Percentiles rank a stretch among this genome's conserved stretches.
phyloP scores from a whole-genome alignment of 2,888 invertebrate species.

The Nebria brevicollis region DNA sequence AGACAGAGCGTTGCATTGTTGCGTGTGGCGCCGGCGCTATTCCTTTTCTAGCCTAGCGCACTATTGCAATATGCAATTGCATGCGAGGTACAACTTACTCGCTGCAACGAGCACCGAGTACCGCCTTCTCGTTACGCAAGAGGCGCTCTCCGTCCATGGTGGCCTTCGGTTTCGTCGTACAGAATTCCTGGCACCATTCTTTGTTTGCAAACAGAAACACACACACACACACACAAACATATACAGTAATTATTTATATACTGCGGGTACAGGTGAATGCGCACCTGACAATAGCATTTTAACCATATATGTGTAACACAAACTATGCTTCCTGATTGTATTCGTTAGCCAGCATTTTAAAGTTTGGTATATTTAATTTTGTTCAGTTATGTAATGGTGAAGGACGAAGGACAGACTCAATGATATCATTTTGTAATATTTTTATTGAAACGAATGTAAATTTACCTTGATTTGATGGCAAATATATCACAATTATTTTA shows the following conservation, averaged over 20 bases:
- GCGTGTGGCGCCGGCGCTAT: slow-evolving; percentile 25
- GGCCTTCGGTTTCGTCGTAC: slow-evolving; percentile 8
- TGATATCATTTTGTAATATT: neutral
- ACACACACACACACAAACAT: slow-evolving; percentile 8
- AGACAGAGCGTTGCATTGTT: slow-evolving; percentile 21
- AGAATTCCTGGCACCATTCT: slow-evolving; percentile 18
- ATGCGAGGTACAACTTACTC: slow-evolving; percentile 15
- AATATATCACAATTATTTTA: neutral
- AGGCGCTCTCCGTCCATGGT: slow-evolving; percentile 2
- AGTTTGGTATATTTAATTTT: neutral
- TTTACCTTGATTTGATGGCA: neutral
- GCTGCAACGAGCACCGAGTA: slow-evolving; percentile 18
- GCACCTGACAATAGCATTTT: slow-evolving; percentile 6
- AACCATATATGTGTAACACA: neutral
- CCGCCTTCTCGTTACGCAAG: slow-evolving; percentile 29
- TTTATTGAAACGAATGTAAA: neutral
- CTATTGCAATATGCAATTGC: slow-evolving; percentile 7
- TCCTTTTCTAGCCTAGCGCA: neutral
- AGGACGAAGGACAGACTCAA: neutral
- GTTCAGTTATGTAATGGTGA: neutral
- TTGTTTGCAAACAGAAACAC: slow-evolving; percentile 17
- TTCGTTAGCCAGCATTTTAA: neutral
- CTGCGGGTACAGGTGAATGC: slow-evolving; percentile 11
- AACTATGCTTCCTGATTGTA: neutral
- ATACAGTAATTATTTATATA: neutral